These are phyloP conservation scores for Lepilemur septentrionalis DNA, from an alignment of 2,797 vertebrate genomes.

Conservation along the genomic window DNA sequence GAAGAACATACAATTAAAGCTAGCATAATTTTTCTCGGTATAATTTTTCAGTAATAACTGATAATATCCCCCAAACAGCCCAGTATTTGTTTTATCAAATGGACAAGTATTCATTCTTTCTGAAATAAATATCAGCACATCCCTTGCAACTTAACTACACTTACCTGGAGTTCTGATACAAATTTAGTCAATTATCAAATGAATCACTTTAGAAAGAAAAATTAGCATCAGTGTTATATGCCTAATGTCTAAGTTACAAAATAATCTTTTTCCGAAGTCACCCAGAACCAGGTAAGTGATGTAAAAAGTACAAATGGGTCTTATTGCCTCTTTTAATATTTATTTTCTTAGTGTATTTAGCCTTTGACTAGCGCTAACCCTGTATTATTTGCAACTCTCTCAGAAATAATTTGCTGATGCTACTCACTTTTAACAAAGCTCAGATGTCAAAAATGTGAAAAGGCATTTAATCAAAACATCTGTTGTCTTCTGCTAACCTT, in stretches of 20 bases:
- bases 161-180: background rate
- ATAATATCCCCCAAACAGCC: background rate
- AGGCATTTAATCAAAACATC: conserved; percentile 36
- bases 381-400: conserved; percentile 29
- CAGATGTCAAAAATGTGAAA: conserved; percentile 31
- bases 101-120: background rate
- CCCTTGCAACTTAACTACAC: background rate
- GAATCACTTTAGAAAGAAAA: conserved; percentile 4
- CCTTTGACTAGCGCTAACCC: background rate
- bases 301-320: conserved; percentile 24
- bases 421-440: conserved; percentile 1
- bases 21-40: background rate
- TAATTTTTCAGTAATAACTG: background rate
- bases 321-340: background rate
- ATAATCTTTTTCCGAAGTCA: background rate
- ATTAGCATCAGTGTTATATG: background rate
- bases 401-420: conserved; percentile 5
- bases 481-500: conserved; percentile 18
- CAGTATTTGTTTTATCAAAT: conserved; percentile 21
- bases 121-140: background rate
- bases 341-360: conserved; percentile 41
- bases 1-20: conserved; percentile 17
- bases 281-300: background rate
- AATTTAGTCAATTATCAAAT: conserved; percentile 13
- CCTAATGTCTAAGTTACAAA: conserved; percentile 14